These are phyloP conservation scores for Pseudomugil tenellus DNA, from an alignment of 2,797 vertebrate genomes.

Conservation along the genomic window DNA sequence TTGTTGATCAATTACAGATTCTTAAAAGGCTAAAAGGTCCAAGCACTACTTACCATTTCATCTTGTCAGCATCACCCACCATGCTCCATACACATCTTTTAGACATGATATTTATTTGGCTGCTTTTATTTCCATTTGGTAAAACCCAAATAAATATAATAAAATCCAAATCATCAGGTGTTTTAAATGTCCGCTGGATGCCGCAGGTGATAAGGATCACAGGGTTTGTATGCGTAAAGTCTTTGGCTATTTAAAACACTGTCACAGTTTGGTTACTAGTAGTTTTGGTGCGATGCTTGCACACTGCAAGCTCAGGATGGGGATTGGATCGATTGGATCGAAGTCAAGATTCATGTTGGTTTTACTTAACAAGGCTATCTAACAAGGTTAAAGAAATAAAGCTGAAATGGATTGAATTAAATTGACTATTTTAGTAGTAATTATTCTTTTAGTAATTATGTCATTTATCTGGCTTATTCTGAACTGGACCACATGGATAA, in stretches of 20 bases:
- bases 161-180: conserved; percentile 35
- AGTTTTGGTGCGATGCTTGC: conserved; percentile 3
- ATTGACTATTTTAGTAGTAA: neutral
- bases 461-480: neutral
- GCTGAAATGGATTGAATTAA: too few relatives aligned
- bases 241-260: conserved; percentile 9
- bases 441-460: neutral
- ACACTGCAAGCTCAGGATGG: too few relatives aligned
- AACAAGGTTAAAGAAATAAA: too few relatives aligned
- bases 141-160: too few relatives aligned
- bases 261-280: conserved; percentile 17
- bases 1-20: conserved; percentile 39
- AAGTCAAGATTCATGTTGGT: too few relatives aligned
- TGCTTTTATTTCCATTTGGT: conserved; percentile 52
- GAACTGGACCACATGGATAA: neutral
- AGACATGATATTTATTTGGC: conserved; percentile 61
- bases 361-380: too few relatives aligned
- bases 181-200: conserved; percentile 70
- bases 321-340: too few relatives aligned
- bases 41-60: neutral
- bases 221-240: conserved; percentile 24
- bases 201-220: conserved; percentile 35
- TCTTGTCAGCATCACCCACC: conserved; percentile 49
- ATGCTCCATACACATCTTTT: conserved; percentile 34
- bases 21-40: neutral